Conservation (phyloP, 1,140 invertebrate species). For the Aphelinus certus region DNA sequence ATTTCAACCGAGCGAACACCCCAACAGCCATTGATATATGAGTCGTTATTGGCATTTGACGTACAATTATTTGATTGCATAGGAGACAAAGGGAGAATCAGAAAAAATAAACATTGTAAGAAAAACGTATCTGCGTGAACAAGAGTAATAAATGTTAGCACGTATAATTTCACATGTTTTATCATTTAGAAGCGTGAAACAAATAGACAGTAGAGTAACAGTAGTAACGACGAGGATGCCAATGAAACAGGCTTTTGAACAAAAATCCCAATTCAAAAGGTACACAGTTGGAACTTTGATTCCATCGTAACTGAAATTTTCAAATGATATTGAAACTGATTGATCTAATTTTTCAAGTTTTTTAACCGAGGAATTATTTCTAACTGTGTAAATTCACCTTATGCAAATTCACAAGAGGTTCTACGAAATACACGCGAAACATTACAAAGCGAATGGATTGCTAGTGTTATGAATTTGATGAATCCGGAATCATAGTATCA, state of each 20-base stretch:
- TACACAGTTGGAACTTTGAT: background rate
- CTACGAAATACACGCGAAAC: too few species aligned
- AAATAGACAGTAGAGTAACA: background rate
- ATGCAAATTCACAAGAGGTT: too few species aligned
- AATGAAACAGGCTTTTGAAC: background rate
- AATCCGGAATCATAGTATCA: too few species aligned
- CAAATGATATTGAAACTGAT: too few species aligned
- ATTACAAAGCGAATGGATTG: too few species aligned
- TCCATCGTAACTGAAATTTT: too few species aligned
- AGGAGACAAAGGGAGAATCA: slow-evolving; percentile 12
- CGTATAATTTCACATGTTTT: background rate
- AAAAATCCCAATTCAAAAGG: background rate
- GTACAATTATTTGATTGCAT: slow-evolving; percentile 3
- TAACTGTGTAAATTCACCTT: too few species aligned
- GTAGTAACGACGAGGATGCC: background rate
- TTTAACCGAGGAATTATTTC: too few species aligned
- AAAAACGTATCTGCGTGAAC: background rate
- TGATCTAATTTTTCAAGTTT: too few species aligned
- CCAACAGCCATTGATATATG: slow-evolving; percentile 4
- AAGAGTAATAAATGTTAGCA: slow-evolving; percentile 2
- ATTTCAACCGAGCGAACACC: slow-evolving; percentile 62
- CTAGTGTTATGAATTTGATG: too few species aligned
- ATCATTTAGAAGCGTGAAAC: background rate
- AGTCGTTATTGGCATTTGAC: slow-evolving; percentile 11
- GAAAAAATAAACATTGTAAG: slow-evolving; percentile 5